Base-by-base conservation (phyloP, 2,888 invertebrate genomes). In the Galeopsomyia nigrocyanea region DNA sequence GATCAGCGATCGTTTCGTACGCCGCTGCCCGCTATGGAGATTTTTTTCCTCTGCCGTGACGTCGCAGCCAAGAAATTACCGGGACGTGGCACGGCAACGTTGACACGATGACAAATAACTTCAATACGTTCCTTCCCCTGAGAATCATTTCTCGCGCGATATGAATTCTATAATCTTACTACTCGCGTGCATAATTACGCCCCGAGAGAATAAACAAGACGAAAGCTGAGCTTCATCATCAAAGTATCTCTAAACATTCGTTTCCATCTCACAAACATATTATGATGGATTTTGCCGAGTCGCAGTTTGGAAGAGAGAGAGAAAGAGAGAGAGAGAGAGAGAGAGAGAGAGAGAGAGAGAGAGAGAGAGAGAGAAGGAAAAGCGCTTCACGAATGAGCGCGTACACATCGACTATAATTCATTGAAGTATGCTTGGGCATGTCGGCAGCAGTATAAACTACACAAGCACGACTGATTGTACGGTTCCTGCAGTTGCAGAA, bases 1-100 rank as follows among this genome's bases (percentile, higher is more conserved):
- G 81, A 82, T 83, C 80, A 82, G 78, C 75, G 62, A 62, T 26
- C 2, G 9, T 50, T 10, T 50, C 22, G n/a, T 16, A 31, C 62
- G 22, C 3, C 49, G 60, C 14, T 47, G 47, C 63, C 19, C 22
- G 61, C 53, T 68, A 68, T 72, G 72, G 57, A 72, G 63, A 72
- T 68, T 68, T 62, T 19, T 21, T 22, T 46, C 50, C 26, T 21
- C 55, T 50, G 55, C 46, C 61, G 39, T 56, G 55, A 61, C n/a
- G 13, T 26, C 60, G 14, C 55, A 7, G 19, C 19, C n/a, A 61
- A 60, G 65, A 69, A 68, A 73, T 73, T 57, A 49, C 61, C n/a
- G 19, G 58, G 17, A 68, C 73, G 73, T 73, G 73, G 55, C 57
- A 22, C 19, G 53, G 19, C 26, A 17, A 14, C 58, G 63, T 6